Percentiles rank a stretch among this genome's conserved stretches.
Evolutionary conservation across 2,797 vertebrate genomes (phyloP).

Genomic region (Rhabdomys pumilio): DNA sequence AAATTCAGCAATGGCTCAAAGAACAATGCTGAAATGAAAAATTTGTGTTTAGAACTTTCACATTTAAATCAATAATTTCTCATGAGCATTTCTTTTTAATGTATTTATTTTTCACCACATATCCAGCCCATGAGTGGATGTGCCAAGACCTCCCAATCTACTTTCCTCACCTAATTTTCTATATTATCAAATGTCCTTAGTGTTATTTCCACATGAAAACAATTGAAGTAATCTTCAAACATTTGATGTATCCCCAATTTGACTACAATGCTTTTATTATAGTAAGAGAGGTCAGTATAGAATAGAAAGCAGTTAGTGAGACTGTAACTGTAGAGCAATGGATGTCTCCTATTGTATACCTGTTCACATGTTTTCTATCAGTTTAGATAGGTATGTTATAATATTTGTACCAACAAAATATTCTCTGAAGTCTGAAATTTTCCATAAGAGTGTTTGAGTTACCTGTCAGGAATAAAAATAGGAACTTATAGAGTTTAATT

Average conservation of each 20-base stretch:
- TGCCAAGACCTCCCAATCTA: neutral
- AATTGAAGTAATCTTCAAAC: neutral
- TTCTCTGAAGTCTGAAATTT: neutral
- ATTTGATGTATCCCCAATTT: neutral
- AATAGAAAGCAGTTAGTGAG: neutral
- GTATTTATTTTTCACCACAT: neutral
- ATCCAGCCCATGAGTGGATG: neutral
- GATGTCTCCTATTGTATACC: neutral
- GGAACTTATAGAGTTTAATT: neutral
- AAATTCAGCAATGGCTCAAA: neutral
- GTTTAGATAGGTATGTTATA: neutral
- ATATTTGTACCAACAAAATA: constrained; percentile 10
- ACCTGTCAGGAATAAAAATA: constrained; percentile 40
- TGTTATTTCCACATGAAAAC: neutral
- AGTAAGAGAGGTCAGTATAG: neutral
- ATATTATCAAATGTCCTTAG: neutral
- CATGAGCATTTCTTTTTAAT: no score
- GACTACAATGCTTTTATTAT: neutral
- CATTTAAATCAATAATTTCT: no score
- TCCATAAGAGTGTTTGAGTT: neutral
- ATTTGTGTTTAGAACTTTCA: neutral
- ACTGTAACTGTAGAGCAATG: neutral
- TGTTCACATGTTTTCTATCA: neutral
- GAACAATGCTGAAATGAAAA: neutral
- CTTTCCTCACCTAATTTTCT: neutral